Conservation (phyloP, 2,888 invertebrate genomes). For the Conistra vaccinii region DNA sequence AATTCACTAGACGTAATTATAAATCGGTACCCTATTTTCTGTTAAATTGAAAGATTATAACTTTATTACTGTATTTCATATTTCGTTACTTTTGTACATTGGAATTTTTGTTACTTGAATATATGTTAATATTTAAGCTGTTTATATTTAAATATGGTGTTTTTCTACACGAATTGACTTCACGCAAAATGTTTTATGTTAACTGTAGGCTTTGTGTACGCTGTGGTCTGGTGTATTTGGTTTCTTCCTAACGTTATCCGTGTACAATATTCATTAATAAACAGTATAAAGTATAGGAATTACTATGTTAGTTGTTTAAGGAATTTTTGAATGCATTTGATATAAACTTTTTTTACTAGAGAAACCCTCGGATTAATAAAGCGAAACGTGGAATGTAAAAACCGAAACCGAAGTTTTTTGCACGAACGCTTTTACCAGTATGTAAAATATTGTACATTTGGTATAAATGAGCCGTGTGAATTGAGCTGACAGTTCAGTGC, state of each 20-base stretch:
- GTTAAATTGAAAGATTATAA: slow-evolving; percentile 86
- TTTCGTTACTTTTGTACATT: slow-evolving; percentile 90
- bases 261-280: slow-evolving; percentile 86
- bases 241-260: slow-evolving; percentile 86
- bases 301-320: slow-evolving; percentile 90
- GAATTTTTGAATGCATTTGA: slow-evolving; percentile 91
- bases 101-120: slow-evolving; percentile 88
- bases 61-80: slow-evolving; percentile 86
- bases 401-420: slow-evolving; percentile 87
- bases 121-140: slow-evolving; percentile 89
- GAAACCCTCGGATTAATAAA: slow-evolving; percentile 84
- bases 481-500: slow-evolving; percentile 88
- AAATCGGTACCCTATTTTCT: slow-evolving; percentile 83
- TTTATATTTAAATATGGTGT: slow-evolving; percentile 88
- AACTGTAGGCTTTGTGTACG: slow-evolving; percentile 87
- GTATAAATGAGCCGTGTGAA: slow-evolving; percentile 90
- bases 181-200: slow-evolving; percentile 85
- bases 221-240: slow-evolving; percentile 87
- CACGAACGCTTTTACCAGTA: slow-evolving; percentile 89
- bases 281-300: slow-evolving; percentile 84
- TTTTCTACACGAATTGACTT: slow-evolving; percentile 87
- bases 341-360: slow-evolving; percentile 91
- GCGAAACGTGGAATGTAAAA: slow-evolving; percentile 87
- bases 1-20: slow-evolving; percentile 74
- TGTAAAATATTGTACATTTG: slow-evolving; percentile 91